Base-by-base conservation (phyloP, 1,140 invertebrate species). In the Ladona fulva region DNA sequence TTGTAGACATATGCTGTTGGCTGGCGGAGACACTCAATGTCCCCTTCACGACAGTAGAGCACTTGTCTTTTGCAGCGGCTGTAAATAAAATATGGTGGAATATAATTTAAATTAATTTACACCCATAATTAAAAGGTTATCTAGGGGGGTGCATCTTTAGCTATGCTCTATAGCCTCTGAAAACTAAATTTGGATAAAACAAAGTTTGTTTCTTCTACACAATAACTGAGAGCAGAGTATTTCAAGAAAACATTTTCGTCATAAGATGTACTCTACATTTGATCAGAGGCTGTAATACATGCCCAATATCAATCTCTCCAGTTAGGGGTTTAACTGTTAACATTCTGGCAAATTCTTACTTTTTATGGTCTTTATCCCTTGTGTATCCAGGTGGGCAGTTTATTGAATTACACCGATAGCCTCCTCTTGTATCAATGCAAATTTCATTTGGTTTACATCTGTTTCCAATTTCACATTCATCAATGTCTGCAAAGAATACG, bases 391-490 rank as follows among this genome's bases (percentile, higher is more conserved):
- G 78, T 0, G 97, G 96, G 84, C 97, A 99, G 37, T 89, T 87
- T 75, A 98, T 93, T 11, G 86, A 87, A 77, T 95, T 94, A 83
- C 97, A 99, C 80, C 94, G 91, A 83, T 90, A 96, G 79, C 93
- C 89, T 0, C 97, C 97, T 75, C 93, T 87, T 0, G 91, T 95
- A 84, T 99, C 99, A 77, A 97, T 90, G 83, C 97, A 99, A 37
- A 94, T 91, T 80, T 95, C 91, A 76, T 93, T 90, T 0, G 84
- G 80, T 44, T 88, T 80, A 77, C 81, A 82, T 0, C 16, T 16
- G 78, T 42, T 25, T 42, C 74, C 74, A 42, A 75, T 6, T 87
- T 88, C 86, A 82, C 96, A 98, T 85, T 98, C 96, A 83, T 98
- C 92, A 79, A 97, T 92, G 86, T 98, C 96, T 92, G 81, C 12